Evolutionary conservation across 2,113 vertebrate species (phyloP), one percentile per base, ranked within the genome.

Genomic region (Scatophagus argus): DNA sequence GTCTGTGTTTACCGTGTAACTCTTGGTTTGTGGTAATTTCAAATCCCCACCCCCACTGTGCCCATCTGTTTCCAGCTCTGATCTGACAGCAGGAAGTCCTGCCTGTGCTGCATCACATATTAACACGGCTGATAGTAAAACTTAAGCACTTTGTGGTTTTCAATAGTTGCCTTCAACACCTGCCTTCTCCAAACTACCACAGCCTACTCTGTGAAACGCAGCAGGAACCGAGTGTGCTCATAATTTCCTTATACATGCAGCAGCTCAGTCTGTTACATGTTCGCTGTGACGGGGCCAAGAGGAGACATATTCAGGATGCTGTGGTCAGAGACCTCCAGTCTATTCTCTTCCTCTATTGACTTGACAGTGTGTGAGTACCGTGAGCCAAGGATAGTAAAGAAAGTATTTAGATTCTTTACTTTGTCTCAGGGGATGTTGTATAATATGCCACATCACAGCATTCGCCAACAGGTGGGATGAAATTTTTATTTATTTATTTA

Each of bases 271-370:
- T 44, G 62, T 34, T 63, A 36, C 75, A 44, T 81, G 32, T 76
- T 69, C 47, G 32, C 67, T 78, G 52, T 75, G 54, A 51, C 70
- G 39, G 43, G 71, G 65, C 87, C 78, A 74, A 85, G 62, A 85
- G 68, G 77, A 83, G 75, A 73, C 75, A 23, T 61, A 83, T 81
- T 94, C 90, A 95, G 93, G 93, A 95, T 94, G 86, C 88, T 91
- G 93, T 93, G 92, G 93, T 93, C 87, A 75, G 63, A 87, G 83
- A 90, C 88, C 89, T 87, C 69, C 81, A 84, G 87, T 77, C 83
- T 72, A 70, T 81, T 89, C 64, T 88, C 90, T 94, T 94, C 92
- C 93, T 93, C 84, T 90, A 90, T 84, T 90, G 83, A 86, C 76
- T 52, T 75, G 72, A 32, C 58, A 9, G 46, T 59, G 56, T 60